These are phyloP conservation scores for Caradrina clavipalpis DNA, from an alignment of 2,888 invertebrate genomes.

Conservation along the genomic window DNA sequence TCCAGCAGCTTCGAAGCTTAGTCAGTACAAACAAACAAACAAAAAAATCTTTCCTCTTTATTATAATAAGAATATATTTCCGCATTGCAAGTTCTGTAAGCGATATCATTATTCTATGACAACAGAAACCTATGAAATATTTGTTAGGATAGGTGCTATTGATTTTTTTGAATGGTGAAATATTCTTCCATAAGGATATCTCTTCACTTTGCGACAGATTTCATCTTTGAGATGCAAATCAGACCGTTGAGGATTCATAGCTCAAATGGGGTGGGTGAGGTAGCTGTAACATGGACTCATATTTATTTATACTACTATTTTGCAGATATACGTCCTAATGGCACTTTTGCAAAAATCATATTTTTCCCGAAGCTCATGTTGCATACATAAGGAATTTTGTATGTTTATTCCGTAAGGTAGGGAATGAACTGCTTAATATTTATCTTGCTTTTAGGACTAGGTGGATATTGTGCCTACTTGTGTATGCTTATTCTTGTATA, in stretches of 20 bases:
- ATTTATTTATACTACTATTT: slow-evolving; percentile 63
- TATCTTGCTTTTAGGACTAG: neutral
- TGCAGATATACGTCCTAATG: slow-evolving; percentile 40
- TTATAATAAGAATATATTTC: neutral
- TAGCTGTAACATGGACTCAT: slow-evolving; percentile 63
- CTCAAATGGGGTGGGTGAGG: slow-evolving; percentile 74
- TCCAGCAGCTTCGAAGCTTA: no score
- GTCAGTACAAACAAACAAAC: no score
- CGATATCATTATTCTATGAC: slow-evolving; percentile 26
- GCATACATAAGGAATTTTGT: neutral
- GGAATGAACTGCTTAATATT: slow-evolving; percentile 11
- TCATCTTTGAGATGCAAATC: slow-evolving; percentile 83
- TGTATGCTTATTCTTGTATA: no score
- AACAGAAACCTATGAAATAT: slow-evolving; percentile 45
- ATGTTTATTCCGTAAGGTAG: neutral
- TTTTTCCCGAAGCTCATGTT: slow-evolving; percentile 8
- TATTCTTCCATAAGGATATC: slow-evolving; percentile 67
- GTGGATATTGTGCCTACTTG: neutral
- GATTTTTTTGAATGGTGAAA: slow-evolving; percentile 65
- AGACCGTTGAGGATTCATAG: slow-evolving; percentile 74
- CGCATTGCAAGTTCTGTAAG: neutral
- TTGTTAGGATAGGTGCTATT: slow-evolving; percentile 42
- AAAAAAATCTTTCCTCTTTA: neutral
- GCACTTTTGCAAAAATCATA: slow-evolving; percentile 29
- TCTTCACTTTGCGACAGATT: slow-evolving; percentile 71